phyloP scores from a whole-genome alignment of 2,797 vertebrate species.

The Florisuga fusca region DNA sequence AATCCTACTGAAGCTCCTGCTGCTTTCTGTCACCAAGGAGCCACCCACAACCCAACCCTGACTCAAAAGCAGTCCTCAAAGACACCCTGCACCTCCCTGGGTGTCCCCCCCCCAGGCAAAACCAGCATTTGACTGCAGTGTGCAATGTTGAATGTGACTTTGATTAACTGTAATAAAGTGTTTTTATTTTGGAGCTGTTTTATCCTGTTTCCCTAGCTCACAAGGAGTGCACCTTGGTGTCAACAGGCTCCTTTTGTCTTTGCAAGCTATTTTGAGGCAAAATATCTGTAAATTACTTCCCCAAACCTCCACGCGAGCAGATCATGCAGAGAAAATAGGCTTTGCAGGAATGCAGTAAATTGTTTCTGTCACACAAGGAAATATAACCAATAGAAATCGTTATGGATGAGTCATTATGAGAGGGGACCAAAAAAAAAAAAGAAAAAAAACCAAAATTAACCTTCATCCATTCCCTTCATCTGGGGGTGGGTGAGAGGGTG shows the following conservation, averaged over 20 bases:
- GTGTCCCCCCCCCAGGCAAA: not conserved
- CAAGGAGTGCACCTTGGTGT: constrained; percentile 72
- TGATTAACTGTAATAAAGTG: constrained; percentile 59
- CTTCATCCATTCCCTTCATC: constrained; percentile 70
- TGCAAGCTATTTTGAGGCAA: constrained; percentile 82
- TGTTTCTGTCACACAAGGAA: constrained; percentile 85
- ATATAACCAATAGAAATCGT: constrained; percentile 79
- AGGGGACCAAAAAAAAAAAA: constrained; percentile 47
- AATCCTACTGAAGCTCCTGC: not conserved
- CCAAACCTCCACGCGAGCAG: constrained; percentile 79
- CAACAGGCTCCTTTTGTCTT: constrained; percentile 82
- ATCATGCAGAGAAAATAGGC: constrained; percentile 85
- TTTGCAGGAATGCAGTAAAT: constrained; percentile 82
- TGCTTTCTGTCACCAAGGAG: not conserved
- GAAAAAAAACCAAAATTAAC: constrained; percentile 62
- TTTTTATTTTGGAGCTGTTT: constrained; percentile 77
- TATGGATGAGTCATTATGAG: constrained; percentile 82
- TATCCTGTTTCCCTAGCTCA: constrained; percentile 59
- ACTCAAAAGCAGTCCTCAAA: not conserved
- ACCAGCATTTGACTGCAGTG: not conserved
- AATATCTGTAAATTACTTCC: constrained; percentile 83
- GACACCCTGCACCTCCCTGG: not conserved
- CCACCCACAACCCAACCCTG: not conserved
- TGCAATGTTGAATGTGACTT: constrained; percentile 66
- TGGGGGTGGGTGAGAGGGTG: not conserved